A percentile compares a stretch with the other conserved stretches of the same genome.
Conservation (phyloP, 92 coral and sea anemone species). For the Phenganax subtilis region DNA sequence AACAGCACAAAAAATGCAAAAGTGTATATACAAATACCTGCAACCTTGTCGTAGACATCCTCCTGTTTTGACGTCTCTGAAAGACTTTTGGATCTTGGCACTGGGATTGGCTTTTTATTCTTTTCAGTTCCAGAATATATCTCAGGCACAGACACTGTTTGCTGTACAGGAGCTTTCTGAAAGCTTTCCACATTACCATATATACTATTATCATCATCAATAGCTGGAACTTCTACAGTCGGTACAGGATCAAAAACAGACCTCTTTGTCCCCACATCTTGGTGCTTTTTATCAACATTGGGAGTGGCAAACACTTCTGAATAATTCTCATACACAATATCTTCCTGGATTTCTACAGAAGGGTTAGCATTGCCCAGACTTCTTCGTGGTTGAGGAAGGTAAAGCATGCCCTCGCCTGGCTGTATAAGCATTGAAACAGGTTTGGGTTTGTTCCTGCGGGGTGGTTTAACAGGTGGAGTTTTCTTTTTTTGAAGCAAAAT, state of each 20-base stretch:
- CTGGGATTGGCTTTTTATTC: constrained; percentile 6
- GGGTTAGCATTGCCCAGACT: constrained; percentile 14
- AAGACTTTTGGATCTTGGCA: constrained; percentile 7
- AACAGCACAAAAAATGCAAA: too few species aligned
- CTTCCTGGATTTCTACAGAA: constrained; percentile 3
- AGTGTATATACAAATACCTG: background rate
- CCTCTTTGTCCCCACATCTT: background rate
- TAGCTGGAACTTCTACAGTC: background rate
- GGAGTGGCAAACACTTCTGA: background rate
- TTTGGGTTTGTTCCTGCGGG: constrained; percentile 25
- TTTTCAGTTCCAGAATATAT: background rate
- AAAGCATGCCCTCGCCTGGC: background rate
- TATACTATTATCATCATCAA: constrained; percentile 12
- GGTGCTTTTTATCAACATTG: background rate
- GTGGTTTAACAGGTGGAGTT: constrained; percentile 46
- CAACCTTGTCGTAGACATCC: background rate
- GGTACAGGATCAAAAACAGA: constrained; percentile 2
- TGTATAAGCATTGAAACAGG: constrained; percentile 18
- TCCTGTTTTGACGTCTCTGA: background rate
- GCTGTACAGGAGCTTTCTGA: background rate
- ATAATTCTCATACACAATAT: background rate
- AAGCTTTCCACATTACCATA: constrained; percentile 25
- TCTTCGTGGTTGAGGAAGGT: constrained; percentile 24
- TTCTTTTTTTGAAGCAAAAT: constrained; percentile 2
- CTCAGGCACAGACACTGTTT: background rate